Evolutionary conservation across 2,888 invertebrate genomes (phyloP).

Genomic region (Tenthredo mesomela): DNA sequence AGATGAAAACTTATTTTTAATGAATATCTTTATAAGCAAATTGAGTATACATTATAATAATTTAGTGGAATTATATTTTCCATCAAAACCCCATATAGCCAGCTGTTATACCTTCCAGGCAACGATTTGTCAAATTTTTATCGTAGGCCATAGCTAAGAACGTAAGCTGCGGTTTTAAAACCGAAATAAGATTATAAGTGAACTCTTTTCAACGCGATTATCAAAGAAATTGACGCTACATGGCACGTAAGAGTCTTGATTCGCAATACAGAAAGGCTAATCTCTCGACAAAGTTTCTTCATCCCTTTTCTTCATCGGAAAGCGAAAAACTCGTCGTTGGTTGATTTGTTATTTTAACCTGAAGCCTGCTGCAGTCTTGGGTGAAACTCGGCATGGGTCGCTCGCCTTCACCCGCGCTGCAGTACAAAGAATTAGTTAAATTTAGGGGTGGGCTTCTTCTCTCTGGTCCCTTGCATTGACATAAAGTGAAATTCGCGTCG

Average conservation of each 20-base stretch:
- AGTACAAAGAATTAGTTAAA: constrained; percentile 51
- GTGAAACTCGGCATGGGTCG: background rate
- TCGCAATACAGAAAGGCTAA: background rate
- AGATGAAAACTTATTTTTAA: background rate
- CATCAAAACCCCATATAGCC: background rate
- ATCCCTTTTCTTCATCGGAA: background rate
- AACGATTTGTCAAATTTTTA: background rate
- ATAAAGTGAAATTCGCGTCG: constrained; percentile 70
- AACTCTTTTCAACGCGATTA: background rate
- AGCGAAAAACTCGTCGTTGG: constrained; percentile 8
- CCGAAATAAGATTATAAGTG: background rate
- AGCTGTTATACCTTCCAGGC: background rate
- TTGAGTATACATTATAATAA: background rate
- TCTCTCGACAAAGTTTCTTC: constrained; percentile 12
- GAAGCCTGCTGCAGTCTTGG: background rate
- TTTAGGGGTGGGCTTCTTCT: constrained; percentile 2
- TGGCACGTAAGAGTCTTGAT: background rate
- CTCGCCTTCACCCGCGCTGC: constrained; percentile 18
- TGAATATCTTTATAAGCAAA: background rate
- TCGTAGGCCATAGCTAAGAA: background rate
- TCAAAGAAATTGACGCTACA: background rate
- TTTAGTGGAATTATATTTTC: background rate
- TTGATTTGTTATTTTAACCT: background rate
- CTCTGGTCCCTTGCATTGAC: constrained; percentile 38
- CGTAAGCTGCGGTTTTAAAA: background rate